These are phyloP conservation scores for Homarus americanus DNA, from an alignment of 1,140 invertebrate species.

Conservation along the genomic window DNA sequence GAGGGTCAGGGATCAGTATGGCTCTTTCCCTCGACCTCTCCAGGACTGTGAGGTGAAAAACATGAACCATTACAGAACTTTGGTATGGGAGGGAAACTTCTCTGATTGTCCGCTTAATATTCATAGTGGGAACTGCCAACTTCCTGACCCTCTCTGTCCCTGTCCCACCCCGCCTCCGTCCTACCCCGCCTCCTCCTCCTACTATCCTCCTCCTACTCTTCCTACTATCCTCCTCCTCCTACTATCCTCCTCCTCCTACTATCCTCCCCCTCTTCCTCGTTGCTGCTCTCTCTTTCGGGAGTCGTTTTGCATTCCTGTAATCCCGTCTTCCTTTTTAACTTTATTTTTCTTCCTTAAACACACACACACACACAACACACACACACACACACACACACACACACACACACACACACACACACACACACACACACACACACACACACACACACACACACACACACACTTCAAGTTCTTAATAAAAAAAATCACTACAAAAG, in stretches of 20 bases:
- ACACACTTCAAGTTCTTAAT: too few relatives aligned
- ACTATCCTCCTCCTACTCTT: constrained; percentile 5
- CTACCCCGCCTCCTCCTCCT: neutral
- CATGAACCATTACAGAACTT: neutral
- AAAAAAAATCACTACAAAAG: too few relatives aligned
- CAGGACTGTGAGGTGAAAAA: neutral
- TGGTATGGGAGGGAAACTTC: neutral
- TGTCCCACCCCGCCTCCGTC: neutral
- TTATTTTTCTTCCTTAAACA: neutral
- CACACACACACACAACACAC: too few relatives aligned
- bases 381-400: too few relatives aligned
- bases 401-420: too few relatives aligned
- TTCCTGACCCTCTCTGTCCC: neutral
- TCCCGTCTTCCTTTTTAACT: neutral
- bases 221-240: neutral
- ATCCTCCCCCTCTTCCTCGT: constrained; percentile 5
- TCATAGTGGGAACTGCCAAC: constrained; percentile 15
- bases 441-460: too few relatives aligned
- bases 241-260: neutral
- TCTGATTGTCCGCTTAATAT: constrained; percentile 49
- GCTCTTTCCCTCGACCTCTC: neutral
- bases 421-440: too few relatives aligned
- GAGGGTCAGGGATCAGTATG: too few relatives aligned
- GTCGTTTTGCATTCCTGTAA: too few relatives aligned
- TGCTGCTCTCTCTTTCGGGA: neutral